Evolutionary conservation across 1,140 invertebrate species (phyloP), one percentile per base, ranked within the genome.

Genomic region (Drosophila sucinea): DNA sequence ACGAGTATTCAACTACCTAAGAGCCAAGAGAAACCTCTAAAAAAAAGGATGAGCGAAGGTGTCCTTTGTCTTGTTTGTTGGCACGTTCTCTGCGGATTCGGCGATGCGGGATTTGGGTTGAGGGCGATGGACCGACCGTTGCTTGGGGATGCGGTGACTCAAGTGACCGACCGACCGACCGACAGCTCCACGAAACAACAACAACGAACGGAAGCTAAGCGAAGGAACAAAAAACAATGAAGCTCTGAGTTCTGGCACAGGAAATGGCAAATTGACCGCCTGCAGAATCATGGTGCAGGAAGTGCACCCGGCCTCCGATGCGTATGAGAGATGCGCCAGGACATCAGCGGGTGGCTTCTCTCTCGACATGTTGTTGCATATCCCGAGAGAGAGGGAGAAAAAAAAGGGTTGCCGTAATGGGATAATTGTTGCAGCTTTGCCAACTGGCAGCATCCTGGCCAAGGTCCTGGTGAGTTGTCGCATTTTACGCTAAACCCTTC

Each of bases 221-320:
- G 8, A 38, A 35, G 10, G 7, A 38, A 41, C 38, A 63, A 60
- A 66, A 63, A 55, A 64, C 62, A 66, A 66, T 35, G 29, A 47
- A 61, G 62, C 54, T 10, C 17, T 38, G n/a, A 33, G 62, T 32
- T 11, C 17, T 38, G 30, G 40, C 62, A 67, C 74, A 82, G 80
- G 87, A 90, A 90, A 73, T 81, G 78, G 68, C 87, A 90, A 90
- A 90, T 90, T 90, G 87, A 90, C 87, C 87, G 87, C 87, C 87
- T 84, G 87, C 80, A 74, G 79, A 76, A 72, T 38, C 60, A 38
- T 69, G 66, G 65, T 17, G 17, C 69, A 73, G 72, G 68, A 72
- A 73, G 72, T 83, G 75, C 85, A 73, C 69, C 67, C 66, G 71
- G 58, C 62, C 33, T 60, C 82, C 79, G 55, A 40, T 82, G 79